Percentiles rank a stretch among this genome's conserved stretches.
Evolutionary conservation across 2,888 invertebrate genomes (phyloP).

Genomic region (Leptopilina myrica): DNA sequence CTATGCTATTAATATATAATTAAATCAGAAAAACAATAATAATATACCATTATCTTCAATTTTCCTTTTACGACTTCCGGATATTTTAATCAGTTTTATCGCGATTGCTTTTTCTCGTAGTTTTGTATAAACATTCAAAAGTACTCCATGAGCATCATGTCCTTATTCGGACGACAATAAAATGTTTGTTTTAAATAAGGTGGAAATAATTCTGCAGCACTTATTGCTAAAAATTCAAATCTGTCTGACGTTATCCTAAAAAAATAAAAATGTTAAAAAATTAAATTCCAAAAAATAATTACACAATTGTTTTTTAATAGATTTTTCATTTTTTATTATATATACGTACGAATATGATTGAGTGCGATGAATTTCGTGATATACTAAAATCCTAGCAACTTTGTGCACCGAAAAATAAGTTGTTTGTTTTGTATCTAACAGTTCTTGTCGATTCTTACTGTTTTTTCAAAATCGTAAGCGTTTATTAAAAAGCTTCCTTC

Average conservation of each 20-base stretch:
- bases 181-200: conserved; percentile 16
- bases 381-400: conserved; percentile 18
- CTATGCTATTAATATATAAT: too few relatives aligned
- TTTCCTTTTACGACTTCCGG: conserved; percentile 16
- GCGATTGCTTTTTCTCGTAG: conserved; percentile 34
- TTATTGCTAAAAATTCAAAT: conserved; percentile 29
- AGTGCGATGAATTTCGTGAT: conserved; percentile 16
- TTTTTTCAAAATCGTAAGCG: too few relatives aligned
- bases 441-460: too few relatives aligned
- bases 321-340: neutral
- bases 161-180: neutral
- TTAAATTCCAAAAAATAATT: neutral
- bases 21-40: conserved; percentile 3
- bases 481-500: too few relatives aligned
- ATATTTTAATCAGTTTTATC: neutral
- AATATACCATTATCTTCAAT: conserved; percentile 20
- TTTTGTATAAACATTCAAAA: conserved; percentile 42
- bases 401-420: conserved; percentile 8
- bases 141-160: conserved; percentile 19
- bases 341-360: conserved; percentile 27
- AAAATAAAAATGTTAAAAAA: conserved; percentile 13
- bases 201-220: conserved; percentile 29
- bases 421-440: too few relatives aligned
- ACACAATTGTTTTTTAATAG: neutral
- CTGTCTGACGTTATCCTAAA: conserved; percentile 25